These are phyloP conservation scores for Phengaris arion DNA, from an alignment of 2,888 invertebrate species.

Conservation along the genomic window DNA sequence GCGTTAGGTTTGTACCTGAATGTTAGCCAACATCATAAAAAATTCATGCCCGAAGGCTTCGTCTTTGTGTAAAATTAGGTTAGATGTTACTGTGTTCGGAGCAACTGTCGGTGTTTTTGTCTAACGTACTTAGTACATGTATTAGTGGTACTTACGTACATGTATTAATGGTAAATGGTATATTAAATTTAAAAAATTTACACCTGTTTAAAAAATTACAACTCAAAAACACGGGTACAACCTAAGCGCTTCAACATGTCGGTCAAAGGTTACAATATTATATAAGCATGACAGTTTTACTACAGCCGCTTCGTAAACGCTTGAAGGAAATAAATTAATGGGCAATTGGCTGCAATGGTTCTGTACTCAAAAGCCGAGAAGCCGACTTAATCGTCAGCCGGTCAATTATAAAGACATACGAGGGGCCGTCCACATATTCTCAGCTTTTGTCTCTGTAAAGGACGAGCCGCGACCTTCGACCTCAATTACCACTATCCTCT, in stretches of 20 bases:
- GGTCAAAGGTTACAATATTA: background rate
- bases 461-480: conserved; percentile 12
- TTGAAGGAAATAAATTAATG: background rate
- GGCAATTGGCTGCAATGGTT: conserved; percentile 24
- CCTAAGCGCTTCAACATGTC: background rate
- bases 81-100: background rate
- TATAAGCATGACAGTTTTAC: too few species aligned
- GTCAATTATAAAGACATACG: conserved; percentile 22
- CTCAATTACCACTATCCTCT: conserved; percentile 7
- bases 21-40: background rate
- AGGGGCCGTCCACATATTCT: conserved; percentile 18
- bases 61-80: conserved; percentile 4
- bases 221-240: too few species aligned
- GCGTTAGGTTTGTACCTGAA: background rate
- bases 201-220: too few species aligned
- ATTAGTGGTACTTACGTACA: too few species aligned
- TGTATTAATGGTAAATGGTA: too few species aligned
- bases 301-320: too few species aligned
- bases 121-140: too few species aligned
- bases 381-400: conserved; percentile 20
- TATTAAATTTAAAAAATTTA: too few species aligned
- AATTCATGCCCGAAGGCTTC: background rate
- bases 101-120: background rate
- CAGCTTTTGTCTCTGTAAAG: conserved; percentile 22
- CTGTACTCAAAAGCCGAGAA: background rate